Evolutionary conservation across 2,888 invertebrate genomes (phyloP).

Genomic region (Keiferia lycopersicella): DNA sequence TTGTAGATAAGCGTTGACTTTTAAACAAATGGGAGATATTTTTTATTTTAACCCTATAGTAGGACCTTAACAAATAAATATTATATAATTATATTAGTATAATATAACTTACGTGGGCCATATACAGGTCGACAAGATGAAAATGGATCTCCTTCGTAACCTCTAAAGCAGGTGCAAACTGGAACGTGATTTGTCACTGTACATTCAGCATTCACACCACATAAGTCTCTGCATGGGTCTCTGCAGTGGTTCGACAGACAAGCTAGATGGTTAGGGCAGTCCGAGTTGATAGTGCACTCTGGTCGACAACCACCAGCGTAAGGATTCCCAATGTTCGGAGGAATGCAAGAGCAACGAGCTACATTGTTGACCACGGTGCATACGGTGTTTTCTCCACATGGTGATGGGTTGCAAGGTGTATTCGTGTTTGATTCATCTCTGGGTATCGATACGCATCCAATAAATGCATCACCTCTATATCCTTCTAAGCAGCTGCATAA

Average conservation of each 20-base stretch:
- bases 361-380: slow-evolving; percentile 86
- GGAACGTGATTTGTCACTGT: slow-evolving; percentile 91
- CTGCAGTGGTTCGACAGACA: slow-evolving; percentile 92
- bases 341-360: slow-evolving; percentile 91
- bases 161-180: slow-evolving; percentile 88
- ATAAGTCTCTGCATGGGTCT: slow-evolving; percentile 92
- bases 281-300: slow-evolving; percentile 91
- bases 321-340: slow-evolving; percentile 93
- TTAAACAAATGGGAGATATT: too few species aligned
- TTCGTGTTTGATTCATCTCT: slow-evolving; percentile 50
- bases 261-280: slow-evolving; percentile 88
- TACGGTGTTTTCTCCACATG: slow-evolving; percentile 92
- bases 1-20: too few species aligned
- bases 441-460: slow-evolving; percentile 85
- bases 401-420: slow-evolving; percentile 88
- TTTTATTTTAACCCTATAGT: too few species aligned
- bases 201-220: slow-evolving; percentile 92
- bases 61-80: too few species aligned
- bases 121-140: slow-evolving; percentile 85
- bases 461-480: slow-evolving; percentile 91
- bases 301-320: slow-evolving; percentile 92
- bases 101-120: slow-evolving; percentile 64
- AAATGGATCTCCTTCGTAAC: slow-evolving; percentile 92
- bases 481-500: slow-evolving; percentile 89
- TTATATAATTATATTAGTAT: too few species aligned